Base-by-base conservation (phyloP, 2,113 vertebrate species). In the Bubo blakistoni region DNA sequence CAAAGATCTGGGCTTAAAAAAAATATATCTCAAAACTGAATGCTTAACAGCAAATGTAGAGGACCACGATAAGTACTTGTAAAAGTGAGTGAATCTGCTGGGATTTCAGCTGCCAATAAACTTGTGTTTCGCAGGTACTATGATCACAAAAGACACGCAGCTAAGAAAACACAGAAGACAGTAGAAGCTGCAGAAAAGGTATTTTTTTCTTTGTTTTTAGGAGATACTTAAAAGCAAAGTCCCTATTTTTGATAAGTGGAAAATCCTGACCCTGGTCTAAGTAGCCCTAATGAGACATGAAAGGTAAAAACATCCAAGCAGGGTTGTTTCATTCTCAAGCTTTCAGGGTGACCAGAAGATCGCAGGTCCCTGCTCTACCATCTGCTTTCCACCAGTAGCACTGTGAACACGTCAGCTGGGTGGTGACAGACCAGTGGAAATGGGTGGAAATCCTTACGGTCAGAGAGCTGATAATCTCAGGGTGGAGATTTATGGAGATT, bases 181-280 rank as follows among this genome's bases (percentile, higher is more conserved):
- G 98, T 99, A 24, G 99, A 99, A 97, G 99, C 99, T 86, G 98
- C 99, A 59, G 98, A 99, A 89, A 99, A 99, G 99, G 99, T 99
- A 81, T 21, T 72, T 85, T 63, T 79, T 18, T 13, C 22, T 51
- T 73, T 49, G 12, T 8, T 89, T 76, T 88, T 26, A 30, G 40
- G 63, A 67, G 24, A 4, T 26, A 11, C 9, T 90, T 78, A 27
- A 67, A 77, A 78, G 51, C 58, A 29, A 70, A 91, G 34, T 65
- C 42, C 16, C 26, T 83, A 3, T 29, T 11, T 13, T 4, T 67
- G 16, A 1, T 62, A 2, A 46, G 8, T 38, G 83, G 55, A 32
- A 65, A 51, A 38, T 32, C 29, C 59, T 70, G 25, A 10, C 3
- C 3, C 9, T 73, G 57, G 9, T 38, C 36, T 55, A 2, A 59